A percentile compares a stretch with the other conserved stretches of the same genome.
phyloP scores from a whole-genome alignment of 2,113 vertebrate species.

The Danio rerio region GRCz12tu NC_133195.1:2562501-2563000 shows the following conservation, averaged over 20 bases:
- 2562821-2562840: neutral
- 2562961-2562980: neutral
- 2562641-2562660: no score
- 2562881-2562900: neutral
- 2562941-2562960: neutral
- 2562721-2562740: neutral
- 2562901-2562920: conserved; percentile 16
- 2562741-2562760: neutral
- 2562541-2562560: no score
- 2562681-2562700: neutral
- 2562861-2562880: neutral
- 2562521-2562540: no score
- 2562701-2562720: neutral
- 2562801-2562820: neutral
- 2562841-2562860: neutral
- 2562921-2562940: neutral
- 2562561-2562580: no score
- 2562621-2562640: no score
- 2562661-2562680: neutral
- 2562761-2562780: no score
- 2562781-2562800: neutral
- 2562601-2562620: no score
- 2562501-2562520: no score
- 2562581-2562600: no score
- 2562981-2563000: neutral